phyloP scores from a whole-genome alignment of 2,113 vertebrate species.

The Diglossa brunneiventris region DNA sequence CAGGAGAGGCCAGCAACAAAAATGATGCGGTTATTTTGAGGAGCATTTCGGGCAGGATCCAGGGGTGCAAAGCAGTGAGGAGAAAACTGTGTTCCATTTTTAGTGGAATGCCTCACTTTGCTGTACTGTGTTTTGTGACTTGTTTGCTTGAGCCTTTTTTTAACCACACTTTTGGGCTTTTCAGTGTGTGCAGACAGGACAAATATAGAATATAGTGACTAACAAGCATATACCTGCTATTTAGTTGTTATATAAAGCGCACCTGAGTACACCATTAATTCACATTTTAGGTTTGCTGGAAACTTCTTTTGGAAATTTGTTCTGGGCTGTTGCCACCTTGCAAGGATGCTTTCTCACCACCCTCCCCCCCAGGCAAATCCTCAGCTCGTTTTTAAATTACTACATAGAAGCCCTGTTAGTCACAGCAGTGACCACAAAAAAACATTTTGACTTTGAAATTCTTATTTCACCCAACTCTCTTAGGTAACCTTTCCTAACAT shows the following conservation, averaged over 20 bases:
- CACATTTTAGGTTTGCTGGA: constrained; percentile 39
- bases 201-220: constrained; percentile 58
- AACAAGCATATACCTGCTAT: constrained; percentile 47
- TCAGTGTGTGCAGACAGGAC: constrained; percentile 18
- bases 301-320: constrained; percentile 43
- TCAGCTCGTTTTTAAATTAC: neutral
- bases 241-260: constrained; percentile 66
- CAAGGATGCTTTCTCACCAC: neutral
- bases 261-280: constrained; percentile 21
- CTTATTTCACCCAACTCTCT: constrained; percentile 5
- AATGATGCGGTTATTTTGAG: neutral
- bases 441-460: neutral
- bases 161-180: neutral
- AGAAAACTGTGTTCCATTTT: constrained; percentile 27
- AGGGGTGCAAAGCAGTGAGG: neutral
- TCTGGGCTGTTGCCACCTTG: neutral
- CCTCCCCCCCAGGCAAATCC: neutral
- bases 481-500: neutral
- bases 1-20: neutral
- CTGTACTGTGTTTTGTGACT: neutral
- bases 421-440: constrained; percentile 11
- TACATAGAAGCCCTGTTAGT: neutral
- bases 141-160: constrained; percentile 46
- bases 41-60: neutral
- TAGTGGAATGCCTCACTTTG: neutral